Base-by-base conservation (phyloP, 2,797 vertebrate genomes). In the Remorina albescens region DNA sequence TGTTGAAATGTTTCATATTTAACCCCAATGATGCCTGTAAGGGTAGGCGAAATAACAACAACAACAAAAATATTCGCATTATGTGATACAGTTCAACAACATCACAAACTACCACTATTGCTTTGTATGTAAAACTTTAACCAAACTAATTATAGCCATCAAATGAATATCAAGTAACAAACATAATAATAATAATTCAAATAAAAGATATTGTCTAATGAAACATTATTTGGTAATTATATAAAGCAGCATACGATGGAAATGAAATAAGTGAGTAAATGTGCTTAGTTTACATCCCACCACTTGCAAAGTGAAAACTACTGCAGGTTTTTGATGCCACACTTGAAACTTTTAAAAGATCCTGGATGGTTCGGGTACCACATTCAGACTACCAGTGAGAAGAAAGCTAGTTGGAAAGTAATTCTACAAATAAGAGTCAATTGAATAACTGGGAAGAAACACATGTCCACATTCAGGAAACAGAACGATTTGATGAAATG, bases 1-100 rank as follows among this genome's bases (percentile, higher is more conserved):
- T 26, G 47, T 50, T 15, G 47, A 26, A 13, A 26, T 60, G 58
- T 44, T 44, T 42, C 16, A n/a, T 46, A 41, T 61, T 44, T 42
- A 18, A 39, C 10, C 32, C 30, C 10, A 6, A 21, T 30, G 30
- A 30, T 30, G 30, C 46, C 18, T 44, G 26, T 8, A 32, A 56
- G 16, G 2, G 25, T 7, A 6, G 5, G 26, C n/a, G n/a, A n/a
- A n/a, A n/a, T n/a, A n/a, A n/a, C n/a, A n/a, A n/a, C n/a, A n/a
- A n/a, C n/a, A n/a, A n/a, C n/a, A n/a, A 30, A 30, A 30, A 10
- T 9, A 0, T 3, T 18, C 16, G 26, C 13, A 16, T 32, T 10
- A n/a, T 32, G 28, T 19, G 36, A 34, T 34, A 13, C 46, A n/a
- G 32, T 11, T 32, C 25, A 34, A 11, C 26, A n/a, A 6, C 9